phyloP scores from a whole-genome alignment of 2,888 invertebrate species.

The Cheilosia vernalis region DNA sequence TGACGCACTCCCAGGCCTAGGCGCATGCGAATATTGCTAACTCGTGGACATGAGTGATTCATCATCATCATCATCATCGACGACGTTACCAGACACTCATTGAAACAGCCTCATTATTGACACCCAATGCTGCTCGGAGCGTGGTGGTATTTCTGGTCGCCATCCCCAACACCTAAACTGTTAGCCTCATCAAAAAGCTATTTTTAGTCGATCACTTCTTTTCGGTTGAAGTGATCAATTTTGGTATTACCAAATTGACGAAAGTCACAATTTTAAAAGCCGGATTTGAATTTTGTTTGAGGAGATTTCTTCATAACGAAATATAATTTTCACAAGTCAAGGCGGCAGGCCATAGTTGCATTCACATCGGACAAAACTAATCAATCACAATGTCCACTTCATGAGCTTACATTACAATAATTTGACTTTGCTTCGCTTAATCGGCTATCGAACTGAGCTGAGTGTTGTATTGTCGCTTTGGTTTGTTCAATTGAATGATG shows the following conservation, averaged over 20 bases:
- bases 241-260: constrained; percentile 1
- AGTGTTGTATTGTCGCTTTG: background rate
- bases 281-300: background rate
- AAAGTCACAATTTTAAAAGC: background rate
- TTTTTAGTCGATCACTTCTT: background rate
- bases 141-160: background rate
- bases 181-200: background rate
- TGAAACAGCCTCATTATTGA: constrained; percentile 1
- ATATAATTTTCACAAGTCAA: too few species aligned
- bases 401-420: background rate
- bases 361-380: background rate
- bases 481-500: background rate
- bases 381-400: too few species aligned
- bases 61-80: background rate
- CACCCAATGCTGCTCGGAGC: background rate
- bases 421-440: background rate
- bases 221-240: background rate
- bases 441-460: background rate
- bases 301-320: too few species aligned
- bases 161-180: background rate
- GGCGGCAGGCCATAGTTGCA: background rate
- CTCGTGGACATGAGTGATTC: background rate
- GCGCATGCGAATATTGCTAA: background rate
- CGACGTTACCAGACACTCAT: background rate
- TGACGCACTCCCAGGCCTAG: background rate